Base-by-base conservation (phyloP, 2,797 vertebrate genomes). In the Cheracebus regulus region DNA sequence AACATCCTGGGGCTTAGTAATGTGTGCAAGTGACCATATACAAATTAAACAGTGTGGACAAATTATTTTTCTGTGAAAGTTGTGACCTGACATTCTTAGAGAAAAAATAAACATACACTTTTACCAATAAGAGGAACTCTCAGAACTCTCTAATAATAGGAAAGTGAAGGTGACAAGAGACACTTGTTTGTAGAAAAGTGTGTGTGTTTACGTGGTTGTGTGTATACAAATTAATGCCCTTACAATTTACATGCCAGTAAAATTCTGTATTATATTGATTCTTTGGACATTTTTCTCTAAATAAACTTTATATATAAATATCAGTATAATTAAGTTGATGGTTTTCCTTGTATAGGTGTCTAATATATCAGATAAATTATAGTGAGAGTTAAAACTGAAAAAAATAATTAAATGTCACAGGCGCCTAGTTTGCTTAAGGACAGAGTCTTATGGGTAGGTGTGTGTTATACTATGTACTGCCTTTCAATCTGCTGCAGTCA, bases 41-140 rank as follows among this genome's bases (percentile, higher is more conserved):
- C 30, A 88, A 91, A 90, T 79, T 57, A 88, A 70, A 93, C 80
- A 36, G 22, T 48, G 36, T 61, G 64, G 79, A 58, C 41, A 67
- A 58, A 85, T 61, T 96, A 90, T 81, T 78, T 92, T 95, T 96
- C 61, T 55, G 72, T 93, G 73, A 73, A 93, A 95, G 30, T 24
- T 36, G 13, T 76, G 64, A 57, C 72, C 9, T 58, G 13, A 61
- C 19, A 72, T 41, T 94, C 58, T 91, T 75, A 90, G 61, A 46
- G 61, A 90, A 93, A 90, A 91, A 87, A 36, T 1, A 67, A 76
- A 70, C 7, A 78, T n/a, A 90, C 64, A 20, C 84, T 96, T 96
- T 89, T 88, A 72, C 24, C 28, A 15, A 9, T 28, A 70, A 91
- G 7, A 72, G 57, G 30, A 79, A 39, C 13, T 90, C 20, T 88